phyloP scores from a whole-genome alignment of 2,113 vertebrate species.

The Isichthys henryi region DNA sequence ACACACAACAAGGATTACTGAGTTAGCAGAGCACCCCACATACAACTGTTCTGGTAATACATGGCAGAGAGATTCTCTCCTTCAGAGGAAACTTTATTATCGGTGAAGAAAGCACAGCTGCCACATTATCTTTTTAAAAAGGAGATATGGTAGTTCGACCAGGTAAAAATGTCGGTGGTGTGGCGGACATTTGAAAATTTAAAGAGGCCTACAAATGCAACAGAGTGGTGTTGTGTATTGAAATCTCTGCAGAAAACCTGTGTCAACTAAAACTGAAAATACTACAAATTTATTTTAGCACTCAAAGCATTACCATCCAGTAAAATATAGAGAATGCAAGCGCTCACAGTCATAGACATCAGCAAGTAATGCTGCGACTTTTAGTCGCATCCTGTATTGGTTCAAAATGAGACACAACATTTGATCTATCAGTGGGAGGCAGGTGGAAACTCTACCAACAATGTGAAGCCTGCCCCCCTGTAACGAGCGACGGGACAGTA shows the following conservation, averaged over 20 bases:
- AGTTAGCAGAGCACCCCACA: neutral
- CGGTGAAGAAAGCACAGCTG: neutral
- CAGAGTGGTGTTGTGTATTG: neutral
- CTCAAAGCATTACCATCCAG: too few relatives aligned
- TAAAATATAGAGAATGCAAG: too few relatives aligned
- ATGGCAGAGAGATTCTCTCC: neutral
- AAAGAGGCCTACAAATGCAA: neutral
- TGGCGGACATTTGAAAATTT: neutral
- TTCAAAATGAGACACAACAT: too few relatives aligned
- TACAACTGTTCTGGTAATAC: neutral
- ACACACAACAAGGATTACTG: neutral
- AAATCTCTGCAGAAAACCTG: neutral
- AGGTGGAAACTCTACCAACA: neutral
- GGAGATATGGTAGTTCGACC: neutral
- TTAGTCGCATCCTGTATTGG: too few relatives aligned
- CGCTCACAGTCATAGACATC: too few relatives aligned
- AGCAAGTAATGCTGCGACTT: too few relatives aligned
- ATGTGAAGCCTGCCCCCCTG: neutral
- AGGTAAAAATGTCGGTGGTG: neutral
- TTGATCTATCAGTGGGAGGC: too few relatives aligned
- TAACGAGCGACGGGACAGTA: neutral
- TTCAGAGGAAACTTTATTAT: neutral
- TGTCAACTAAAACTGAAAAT: neutral
- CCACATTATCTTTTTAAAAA: neutral
- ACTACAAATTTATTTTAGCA: neutral